Percentiles rank a stretch among this genome's conserved stretches.
Conservation (phyloP, 2,888 invertebrate genomes). For the Clitarchus hookeri region DNA sequence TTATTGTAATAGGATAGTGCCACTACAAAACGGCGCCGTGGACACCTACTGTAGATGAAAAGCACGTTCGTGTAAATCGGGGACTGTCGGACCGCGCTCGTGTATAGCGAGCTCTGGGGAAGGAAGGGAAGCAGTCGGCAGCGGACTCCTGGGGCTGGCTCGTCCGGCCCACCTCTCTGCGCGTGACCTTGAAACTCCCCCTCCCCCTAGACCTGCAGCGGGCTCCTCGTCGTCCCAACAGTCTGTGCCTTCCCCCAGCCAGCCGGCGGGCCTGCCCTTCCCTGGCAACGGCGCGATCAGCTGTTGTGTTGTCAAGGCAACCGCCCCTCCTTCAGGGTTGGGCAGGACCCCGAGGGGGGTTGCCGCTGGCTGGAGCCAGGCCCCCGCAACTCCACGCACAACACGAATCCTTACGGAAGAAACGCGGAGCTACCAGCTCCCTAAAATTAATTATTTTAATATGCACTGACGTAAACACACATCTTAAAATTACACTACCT, state of each 20-base stretch:
- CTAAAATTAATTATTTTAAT: too few relatives aligned
- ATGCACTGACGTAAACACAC: too few relatives aligned
- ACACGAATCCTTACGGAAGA: too few relatives aligned
- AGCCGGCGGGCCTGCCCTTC: neutral
- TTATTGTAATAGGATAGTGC: too few relatives aligned
- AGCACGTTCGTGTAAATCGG: neutral
- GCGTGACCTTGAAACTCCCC: neutral
- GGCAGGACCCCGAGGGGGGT: too few relatives aligned
- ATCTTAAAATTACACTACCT: too few relatives aligned
- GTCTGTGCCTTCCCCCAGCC: neutral
- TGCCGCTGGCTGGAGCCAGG: too few relatives aligned
- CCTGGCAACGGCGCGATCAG: constrained; percentile 10
- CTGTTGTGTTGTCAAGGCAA: constrained; percentile 14
- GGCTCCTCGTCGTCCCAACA: neutral
- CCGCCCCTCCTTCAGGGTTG: neutral
- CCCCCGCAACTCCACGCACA: too few relatives aligned
- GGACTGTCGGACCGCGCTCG: neutral
- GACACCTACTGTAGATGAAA: neutral
- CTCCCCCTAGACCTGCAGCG: neutral
- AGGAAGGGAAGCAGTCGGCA: neutral
- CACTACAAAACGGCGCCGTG: too few relatives aligned
- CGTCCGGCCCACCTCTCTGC: neutral
- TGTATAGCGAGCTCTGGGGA: neutral
- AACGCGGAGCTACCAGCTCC: too few relatives aligned
- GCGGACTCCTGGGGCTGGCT: neutral